Percentiles rank a stretch among this genome's conserved stretches.
Conservation (phyloP, 2,113 vertebrate genomes). For the Ivindomyrus marchei region DNA sequence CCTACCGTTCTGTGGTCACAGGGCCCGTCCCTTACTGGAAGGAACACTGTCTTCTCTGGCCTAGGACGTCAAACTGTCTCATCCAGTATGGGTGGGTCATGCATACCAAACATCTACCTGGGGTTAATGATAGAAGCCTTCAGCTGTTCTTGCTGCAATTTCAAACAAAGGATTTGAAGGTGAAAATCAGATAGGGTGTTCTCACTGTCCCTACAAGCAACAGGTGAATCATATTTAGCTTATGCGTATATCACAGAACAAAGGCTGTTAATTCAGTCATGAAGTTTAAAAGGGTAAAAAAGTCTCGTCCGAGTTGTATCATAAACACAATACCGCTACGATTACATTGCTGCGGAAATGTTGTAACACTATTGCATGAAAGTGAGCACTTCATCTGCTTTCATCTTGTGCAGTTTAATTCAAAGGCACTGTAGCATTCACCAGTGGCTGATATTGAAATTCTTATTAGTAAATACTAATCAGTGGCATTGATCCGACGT, state of each 20-base stretch:
- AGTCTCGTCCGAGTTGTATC: not conserved
- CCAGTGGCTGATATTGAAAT: not conserved
- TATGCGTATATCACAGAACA: not conserved
- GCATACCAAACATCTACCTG: not conserved
- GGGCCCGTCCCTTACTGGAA: conserved; percentile 29
- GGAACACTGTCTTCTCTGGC: conserved; percentile 27
- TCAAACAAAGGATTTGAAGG: not conserved
- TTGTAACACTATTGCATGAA: not conserved
- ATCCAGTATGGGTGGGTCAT: conserved; percentile 20
- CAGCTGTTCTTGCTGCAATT: not conserved
- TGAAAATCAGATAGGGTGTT: not conserved
- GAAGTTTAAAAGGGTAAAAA: not conserved
- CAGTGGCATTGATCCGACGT: not conserved
- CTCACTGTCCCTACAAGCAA: not conserved
- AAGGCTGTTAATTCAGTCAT: not conserved
- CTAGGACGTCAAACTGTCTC: conserved; percentile 48
- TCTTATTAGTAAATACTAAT: not conserved
- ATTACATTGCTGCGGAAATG: not conserved
- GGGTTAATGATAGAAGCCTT: not conserved
- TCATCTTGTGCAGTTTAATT: not conserved
- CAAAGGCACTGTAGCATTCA: not conserved
- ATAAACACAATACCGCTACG: not conserved
- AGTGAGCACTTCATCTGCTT: not conserved
- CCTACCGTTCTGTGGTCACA: conserved; percentile 60
- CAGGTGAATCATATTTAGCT: not conserved